Evolutionary conservation across 2,888 invertebrate species (phyloP).

Genomic region (Monochamus alternatus): DNA sequence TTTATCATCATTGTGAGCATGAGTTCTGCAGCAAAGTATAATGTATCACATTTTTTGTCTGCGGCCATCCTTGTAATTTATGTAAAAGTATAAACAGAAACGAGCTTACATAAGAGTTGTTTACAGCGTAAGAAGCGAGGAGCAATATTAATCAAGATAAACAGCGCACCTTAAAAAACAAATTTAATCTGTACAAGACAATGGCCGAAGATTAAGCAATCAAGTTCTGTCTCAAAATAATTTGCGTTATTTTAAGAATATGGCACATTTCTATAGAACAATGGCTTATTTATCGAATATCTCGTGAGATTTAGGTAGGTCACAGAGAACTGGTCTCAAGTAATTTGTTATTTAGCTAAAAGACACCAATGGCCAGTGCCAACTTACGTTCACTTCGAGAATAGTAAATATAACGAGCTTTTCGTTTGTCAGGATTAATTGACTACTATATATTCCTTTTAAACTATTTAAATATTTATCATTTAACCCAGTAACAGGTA

Average conservation of each 20-base stretch:
- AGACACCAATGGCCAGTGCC: not conserved
- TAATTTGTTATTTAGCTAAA: not conserved
- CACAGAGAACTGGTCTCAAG: not conserved
- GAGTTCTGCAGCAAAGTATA: too few relatives aligned
- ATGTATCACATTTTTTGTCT: too few relatives aligned
- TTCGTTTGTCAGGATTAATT: not conserved
- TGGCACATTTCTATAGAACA: not conserved
- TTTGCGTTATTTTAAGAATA: not conserved
- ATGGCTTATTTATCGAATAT: not conserved
- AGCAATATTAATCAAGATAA: too few relatives aligned
- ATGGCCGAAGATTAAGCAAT: not conserved
- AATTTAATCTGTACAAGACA: too few relatives aligned
- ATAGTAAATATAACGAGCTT: not conserved
- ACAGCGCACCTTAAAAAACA: too few relatives aligned
- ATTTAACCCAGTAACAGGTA: too few relatives aligned
- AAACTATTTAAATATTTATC: too few relatives aligned
- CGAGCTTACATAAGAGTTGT: too few relatives aligned
- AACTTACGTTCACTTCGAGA: not conserved
- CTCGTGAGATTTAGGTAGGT: not conserved
- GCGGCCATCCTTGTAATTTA: too few relatives aligned
- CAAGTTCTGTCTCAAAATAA: not conserved
- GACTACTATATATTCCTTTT: not conserved
- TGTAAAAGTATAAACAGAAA: too few relatives aligned
- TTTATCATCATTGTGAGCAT: too few relatives aligned
- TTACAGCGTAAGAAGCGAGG: too few relatives aligned